Percentiles rank a stretch among this genome's conserved stretches.
These are phyloP conservation scores for Exocentrus adspersus DNA, from an alignment of 2,888 invertebrate genomes.

Conservation along the genomic window DNA sequence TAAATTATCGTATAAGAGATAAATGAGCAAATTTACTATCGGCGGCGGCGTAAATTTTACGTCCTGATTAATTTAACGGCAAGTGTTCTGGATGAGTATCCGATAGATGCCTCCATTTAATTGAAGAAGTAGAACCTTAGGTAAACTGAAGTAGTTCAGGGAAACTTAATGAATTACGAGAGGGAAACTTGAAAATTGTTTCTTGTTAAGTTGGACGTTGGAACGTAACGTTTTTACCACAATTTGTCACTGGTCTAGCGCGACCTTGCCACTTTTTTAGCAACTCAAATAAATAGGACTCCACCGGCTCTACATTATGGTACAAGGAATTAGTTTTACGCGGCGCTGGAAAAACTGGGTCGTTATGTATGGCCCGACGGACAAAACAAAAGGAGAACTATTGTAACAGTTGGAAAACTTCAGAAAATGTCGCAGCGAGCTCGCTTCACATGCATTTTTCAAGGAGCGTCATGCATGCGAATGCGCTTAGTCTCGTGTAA, in stretches of 20 bases:
- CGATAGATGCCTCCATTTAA: conserved; percentile 29
- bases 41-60: too few species aligned
- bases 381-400: conserved; percentile 24
- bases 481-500: background rate
- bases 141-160: conserved; percentile 23
- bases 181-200: conserved; percentile 38
- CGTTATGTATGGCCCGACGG: conserved; percentile 13
- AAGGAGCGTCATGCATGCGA: conserved; percentile 16
- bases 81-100: background rate
- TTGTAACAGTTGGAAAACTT: conserved; percentile 17
- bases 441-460: conserved; percentile 26
- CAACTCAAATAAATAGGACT: conserved; percentile 38
- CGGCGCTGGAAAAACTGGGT: conserved; percentile 21
- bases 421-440: conserved; percentile 15
- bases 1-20: background rate
- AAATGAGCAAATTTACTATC: too few species aligned
- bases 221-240: conserved; percentile 35
- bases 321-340: conserved; percentile 30
- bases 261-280: conserved; percentile 38
- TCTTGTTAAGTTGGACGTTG: conserved; percentile 26
- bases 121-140: conserved; percentile 28
- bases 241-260: conserved; percentile 46
- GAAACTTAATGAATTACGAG: conserved; percentile 36
- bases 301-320: conserved; percentile 30
- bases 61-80: background rate